A percentile compares a stretch with the other conserved stretches of the same genome.
phyloP scores from a whole-genome alignment of 2,113 vertebrate species.

The Corvus moneduloides region DNA sequence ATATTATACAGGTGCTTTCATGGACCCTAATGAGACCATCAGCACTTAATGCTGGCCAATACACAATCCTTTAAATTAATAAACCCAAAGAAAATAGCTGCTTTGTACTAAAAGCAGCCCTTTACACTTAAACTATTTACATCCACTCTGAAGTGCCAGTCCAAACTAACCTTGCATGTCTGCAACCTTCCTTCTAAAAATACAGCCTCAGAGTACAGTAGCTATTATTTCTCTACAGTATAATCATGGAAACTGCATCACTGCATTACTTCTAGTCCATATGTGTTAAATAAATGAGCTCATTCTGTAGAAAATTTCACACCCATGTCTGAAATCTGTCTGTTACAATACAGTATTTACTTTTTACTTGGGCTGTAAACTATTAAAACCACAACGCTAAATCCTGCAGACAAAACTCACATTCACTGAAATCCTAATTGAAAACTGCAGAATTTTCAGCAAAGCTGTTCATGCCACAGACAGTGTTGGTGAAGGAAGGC shows the following conservation, averaged over 20 bases:
- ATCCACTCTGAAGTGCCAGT: neutral
- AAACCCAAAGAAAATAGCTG: neutral
- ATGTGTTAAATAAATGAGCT: slow-evolving; percentile 19
- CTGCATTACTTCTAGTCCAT: neutral
- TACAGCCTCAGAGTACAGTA: neutral
- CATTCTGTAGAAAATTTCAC: slow-evolving; percentile 9
- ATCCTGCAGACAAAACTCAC: neutral
- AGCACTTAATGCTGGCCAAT: neutral
- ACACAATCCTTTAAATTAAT: neutral
- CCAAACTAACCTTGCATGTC: neutral
- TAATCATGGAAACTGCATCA: slow-evolving; percentile 10
- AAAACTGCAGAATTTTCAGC: neutral
- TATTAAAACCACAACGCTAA: neutral
- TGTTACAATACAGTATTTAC: slow-evolving; percentile 13
- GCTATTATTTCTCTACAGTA: neutral
- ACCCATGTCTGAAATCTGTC: neutral
- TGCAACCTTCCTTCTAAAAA: slow-evolving; percentile 23
- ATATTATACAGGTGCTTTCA: neutral
- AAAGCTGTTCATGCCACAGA: neutral
- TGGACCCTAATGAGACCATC: neutral
- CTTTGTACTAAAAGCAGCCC: neutral
- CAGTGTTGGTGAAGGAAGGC: neutral
- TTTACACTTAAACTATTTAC: neutral
- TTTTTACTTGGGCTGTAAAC: slow-evolving; percentile 10
- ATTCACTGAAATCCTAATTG: neutral